Evolutionary conservation across 2,797 vertebrate species (phyloP), one percentile per base, ranked within the genome.

Genomic region (Brotula barbata): DNA sequence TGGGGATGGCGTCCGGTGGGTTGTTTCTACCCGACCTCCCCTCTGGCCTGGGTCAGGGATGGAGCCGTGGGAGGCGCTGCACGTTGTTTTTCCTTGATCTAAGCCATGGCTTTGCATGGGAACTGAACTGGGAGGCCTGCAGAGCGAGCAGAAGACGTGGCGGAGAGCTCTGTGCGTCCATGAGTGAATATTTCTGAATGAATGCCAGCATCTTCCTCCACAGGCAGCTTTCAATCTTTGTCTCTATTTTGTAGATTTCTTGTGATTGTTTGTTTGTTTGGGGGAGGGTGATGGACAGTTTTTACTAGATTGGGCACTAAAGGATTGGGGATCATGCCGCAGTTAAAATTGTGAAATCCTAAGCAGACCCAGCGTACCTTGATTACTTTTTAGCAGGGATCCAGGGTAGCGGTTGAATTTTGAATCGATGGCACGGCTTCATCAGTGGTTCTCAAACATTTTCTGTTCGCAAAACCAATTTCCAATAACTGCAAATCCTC

Each of bases 71-170:
- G 82, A 85, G 85, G 68, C 75, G 78, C 81, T 91, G 90, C 90
- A 91, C 82, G 88, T 89, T 84, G 84, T 82, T 67, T 73, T 63
- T 77, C 62, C 75, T 83, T 65, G 71, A 87, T 76, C 82, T 67
- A 85, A 87, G 86, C 87, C 88, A 83, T 88, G 88, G 88, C 86
- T 91, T 88, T 91, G 90, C 90, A 90, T 90, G 88, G 88, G 80
- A 89, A 88, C 80, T 85, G 78, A 77, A 79, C 57, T 79, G 71
- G 68, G 72, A 82, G 72, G 80, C 85, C 84, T 83, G 75, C 81
- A 72, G 83, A 84, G 83, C 72, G 61, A 84, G 83, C 72, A 62
- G 81, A 71, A 68, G 41, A 42, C 14, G 56, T 15, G 58, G 58
- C 49, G 57, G 66, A 60, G 70, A 78, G 71, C 55, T 59, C 58